phyloP scores from a whole-genome alignment of 2,797 vertebrate species.

The Rhinatrema bivittatum region DNA sequence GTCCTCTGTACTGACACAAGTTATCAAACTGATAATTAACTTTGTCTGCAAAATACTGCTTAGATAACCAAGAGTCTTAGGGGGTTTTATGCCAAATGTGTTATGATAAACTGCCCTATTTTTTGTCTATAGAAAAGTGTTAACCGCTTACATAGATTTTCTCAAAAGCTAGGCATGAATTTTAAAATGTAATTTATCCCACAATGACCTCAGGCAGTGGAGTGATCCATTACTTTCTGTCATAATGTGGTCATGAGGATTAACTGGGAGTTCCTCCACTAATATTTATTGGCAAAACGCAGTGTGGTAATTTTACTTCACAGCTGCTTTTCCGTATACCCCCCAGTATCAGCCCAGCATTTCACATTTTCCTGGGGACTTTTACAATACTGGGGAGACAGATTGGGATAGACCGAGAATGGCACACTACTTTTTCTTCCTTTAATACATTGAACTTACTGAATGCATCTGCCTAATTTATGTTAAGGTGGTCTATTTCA shows the following conservation, averaged over 20 bases:
- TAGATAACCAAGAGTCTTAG: conserved; percentile 10
- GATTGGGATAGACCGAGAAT: too few species aligned
- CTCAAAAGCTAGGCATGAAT: conserved; percentile 56
- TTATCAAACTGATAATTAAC: background rate
- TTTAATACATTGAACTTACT: too few species aligned
- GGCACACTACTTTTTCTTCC: too few species aligned
- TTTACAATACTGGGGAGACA: too few species aligned
- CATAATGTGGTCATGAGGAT: conserved; percentile 51
- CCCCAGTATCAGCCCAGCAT: too few species aligned
- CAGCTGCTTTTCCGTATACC: background rate
- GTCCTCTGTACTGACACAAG: background rate
- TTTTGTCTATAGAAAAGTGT: conserved; percentile 52
- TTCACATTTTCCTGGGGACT: too few species aligned
- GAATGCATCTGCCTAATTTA: too few species aligned
- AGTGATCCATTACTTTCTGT: conserved; percentile 57
- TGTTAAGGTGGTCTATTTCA: too few species aligned
- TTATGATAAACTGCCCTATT: conserved; percentile 52
- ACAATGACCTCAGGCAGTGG: conserved; percentile 46
- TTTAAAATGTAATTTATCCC: conserved; percentile 58
- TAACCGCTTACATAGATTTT: conserved; percentile 58
- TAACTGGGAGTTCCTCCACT: conserved; percentile 51
- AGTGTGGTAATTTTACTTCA: conserved; percentile 31
- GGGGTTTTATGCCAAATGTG: conserved; percentile 39
- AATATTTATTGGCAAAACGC: conserved; percentile 45
- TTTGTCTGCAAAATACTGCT: background rate